phyloP scores from a whole-genome alignment of 64 coral and sea anemone species.

The Pocillopora damicornis region DNA sequence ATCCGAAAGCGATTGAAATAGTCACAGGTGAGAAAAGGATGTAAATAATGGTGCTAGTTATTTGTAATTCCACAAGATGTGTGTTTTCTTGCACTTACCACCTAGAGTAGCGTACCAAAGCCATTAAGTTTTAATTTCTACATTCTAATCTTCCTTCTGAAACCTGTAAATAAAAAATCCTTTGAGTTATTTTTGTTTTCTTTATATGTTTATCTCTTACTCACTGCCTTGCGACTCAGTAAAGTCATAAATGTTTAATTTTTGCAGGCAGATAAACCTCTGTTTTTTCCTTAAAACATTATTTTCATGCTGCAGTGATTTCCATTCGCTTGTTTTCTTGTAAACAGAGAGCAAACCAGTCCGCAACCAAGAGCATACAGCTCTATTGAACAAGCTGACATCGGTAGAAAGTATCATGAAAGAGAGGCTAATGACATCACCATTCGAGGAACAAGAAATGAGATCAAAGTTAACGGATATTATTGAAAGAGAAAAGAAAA shows the following conservation, averaged over 20 bases:
- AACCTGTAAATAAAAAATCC: too few species aligned
- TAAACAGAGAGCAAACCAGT: background rate
- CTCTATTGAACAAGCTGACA: conserved; percentile 1
- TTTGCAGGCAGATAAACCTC: too few species aligned
- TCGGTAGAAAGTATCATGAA: conserved; percentile 56
- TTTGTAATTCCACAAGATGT: too few species aligned
- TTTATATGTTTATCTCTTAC: too few species aligned
- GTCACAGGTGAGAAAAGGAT: conserved; percentile 42
- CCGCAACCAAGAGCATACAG: background rate
- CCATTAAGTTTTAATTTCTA: too few species aligned
- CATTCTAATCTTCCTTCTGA: too few species aligned
- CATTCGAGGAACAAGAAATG: conserved; percentile 52
- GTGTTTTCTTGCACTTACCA: too few species aligned
- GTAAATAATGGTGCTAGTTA: background rate
- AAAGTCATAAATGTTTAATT: too few species aligned
- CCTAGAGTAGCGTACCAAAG: too few species aligned
- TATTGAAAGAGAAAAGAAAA: conserved; percentile 73
- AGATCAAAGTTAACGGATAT: conserved; percentile 51
- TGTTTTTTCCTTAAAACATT: too few species aligned
- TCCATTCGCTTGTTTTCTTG: background rate
- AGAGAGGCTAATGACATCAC: conserved; percentile 56
- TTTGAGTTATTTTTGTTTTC: too few species aligned
- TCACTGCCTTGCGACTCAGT: too few species aligned
- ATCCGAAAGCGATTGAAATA: conserved; percentile 66
- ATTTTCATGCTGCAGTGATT: background rate